Evolutionary conservation across 2,888 invertebrate species (phyloP).

Genomic region (Panorpa germanica): DNA sequence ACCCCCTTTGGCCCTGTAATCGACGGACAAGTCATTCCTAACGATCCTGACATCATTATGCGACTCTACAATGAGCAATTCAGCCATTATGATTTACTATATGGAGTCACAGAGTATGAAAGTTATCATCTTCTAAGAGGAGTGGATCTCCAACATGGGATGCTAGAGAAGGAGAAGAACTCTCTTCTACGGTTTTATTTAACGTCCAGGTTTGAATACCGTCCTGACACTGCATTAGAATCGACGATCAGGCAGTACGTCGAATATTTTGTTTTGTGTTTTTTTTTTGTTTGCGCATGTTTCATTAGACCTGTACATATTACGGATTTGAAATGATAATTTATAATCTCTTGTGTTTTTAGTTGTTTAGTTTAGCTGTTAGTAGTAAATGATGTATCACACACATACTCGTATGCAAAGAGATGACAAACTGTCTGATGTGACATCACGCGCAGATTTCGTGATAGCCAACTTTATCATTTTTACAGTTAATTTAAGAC

Average conservation of each 20-base stretch:
- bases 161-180: slow-evolving; percentile 56
- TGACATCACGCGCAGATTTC: no score
- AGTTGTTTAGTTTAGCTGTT: slow-evolving; percentile 9
- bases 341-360: slow-evolving; percentile 1
- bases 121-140: slow-evolving; percentile 59
- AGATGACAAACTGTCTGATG: no score
- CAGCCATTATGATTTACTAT: slow-evolving; percentile 69
- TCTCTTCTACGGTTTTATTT: slow-evolving; percentile 59
- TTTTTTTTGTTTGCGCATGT: no score
- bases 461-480: no score
- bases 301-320: no score
- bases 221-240: slow-evolving; percentile 44
- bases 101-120: slow-evolving; percentile 69
- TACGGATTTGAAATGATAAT: no score
- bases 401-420: no score
- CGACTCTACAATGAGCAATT: slow-evolving; percentile 50
- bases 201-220: slow-evolving; percentile 56
- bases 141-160: slow-evolving; percentile 49
- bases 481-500: no score
- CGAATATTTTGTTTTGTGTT: no score
- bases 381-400: no score
- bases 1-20: slow-evolving; percentile 79
- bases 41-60: slow-evolving; percentile 61
- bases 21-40: slow-evolving; percentile 69
- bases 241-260: slow-evolving; percentile 43